Conservation (phyloP, 2,888 invertebrate genomes). For the Amiota minor region DNA sequence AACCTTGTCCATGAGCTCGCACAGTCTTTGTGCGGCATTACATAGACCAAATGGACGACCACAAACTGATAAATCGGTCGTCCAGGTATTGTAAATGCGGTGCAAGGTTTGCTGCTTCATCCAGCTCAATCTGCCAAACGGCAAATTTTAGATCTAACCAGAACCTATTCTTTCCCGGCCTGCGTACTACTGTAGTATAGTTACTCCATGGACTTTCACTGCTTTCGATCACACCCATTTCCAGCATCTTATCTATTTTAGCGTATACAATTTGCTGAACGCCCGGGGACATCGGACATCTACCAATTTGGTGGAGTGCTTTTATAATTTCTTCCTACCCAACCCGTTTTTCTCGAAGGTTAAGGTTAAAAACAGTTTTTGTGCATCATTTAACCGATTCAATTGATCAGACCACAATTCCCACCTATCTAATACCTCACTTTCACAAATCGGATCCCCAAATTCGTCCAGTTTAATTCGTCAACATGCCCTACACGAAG, state of each 20-base stretch:
- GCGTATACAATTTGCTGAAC: slow-evolving; percentile 27
- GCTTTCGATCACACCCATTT: too few species aligned
- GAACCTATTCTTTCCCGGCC: slow-evolving; percentile 37
- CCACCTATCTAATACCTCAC: too few species aligned
- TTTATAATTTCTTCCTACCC: too few species aligned
- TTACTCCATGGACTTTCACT: slow-evolving; percentile 38
- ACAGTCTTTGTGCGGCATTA: slow-evolving; percentile 11
- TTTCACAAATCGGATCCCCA: too few species aligned
- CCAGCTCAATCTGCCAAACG: slow-evolving; percentile 31
- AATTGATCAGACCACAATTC: neutral
- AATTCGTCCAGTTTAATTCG: too few species aligned
- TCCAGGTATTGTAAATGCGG: slow-evolving; percentile 39
- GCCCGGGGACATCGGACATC: too few species aligned
- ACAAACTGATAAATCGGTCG: slow-evolving; percentile 38
- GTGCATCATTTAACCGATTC: neutral
- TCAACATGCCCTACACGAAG: too few species aligned
- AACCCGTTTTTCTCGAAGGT: neutral
- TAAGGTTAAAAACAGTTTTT: neutral
- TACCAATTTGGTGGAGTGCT: too few species aligned
- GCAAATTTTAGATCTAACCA: slow-evolving; percentile 37
- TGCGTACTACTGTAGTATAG: slow-evolving; percentile 32
- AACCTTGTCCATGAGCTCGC: slow-evolving; percentile 41
- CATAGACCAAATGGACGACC: slow-evolving; percentile 30
- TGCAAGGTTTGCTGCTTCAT: slow-evolving; percentile 22
- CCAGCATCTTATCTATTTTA: slow-evolving; percentile 45